phyloP scores from a whole-genome alignment of 2,888 invertebrate genomes.

The Saturnia japonica region DNA sequence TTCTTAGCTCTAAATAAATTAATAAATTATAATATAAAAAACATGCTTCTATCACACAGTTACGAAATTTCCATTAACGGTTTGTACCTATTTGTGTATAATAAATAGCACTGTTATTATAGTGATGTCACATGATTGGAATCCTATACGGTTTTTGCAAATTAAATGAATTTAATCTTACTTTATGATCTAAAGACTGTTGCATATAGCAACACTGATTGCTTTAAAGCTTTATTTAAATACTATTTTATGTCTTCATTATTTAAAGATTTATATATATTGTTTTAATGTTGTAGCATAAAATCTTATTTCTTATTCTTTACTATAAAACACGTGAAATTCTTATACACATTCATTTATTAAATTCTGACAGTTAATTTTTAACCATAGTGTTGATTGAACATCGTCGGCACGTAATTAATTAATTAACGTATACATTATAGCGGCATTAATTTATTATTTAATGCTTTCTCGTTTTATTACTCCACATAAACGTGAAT shows the following conservation, averaged over 20 bases:
- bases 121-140: slow-evolving; percentile 38
- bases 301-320: slow-evolving; percentile 51
- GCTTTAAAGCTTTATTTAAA: slow-evolving; percentile 47
- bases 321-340: slow-evolving; percentile 39
- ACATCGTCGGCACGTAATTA: slow-evolving; percentile 69
- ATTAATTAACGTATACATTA: slow-evolving; percentile 72
- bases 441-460: slow-evolving; percentile 62
- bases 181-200: slow-evolving; percentile 52
- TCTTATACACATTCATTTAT: slow-evolving; percentile 64
- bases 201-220: slow-evolving; percentile 44
- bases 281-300: slow-evolving; percentile 52
- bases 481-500: slow-evolving; percentile 58
- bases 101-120: too few relatives aligned
- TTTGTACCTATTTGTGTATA: neutral
- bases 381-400: slow-evolving; percentile 68
- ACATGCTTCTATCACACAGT: slow-evolving; percentile 5
- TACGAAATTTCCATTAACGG: slow-evolving; percentile 10
- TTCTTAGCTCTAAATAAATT: too few relatives aligned
- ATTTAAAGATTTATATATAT: slow-evolving; percentile 55
- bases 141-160: slow-evolving; percentile 35
- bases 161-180: slow-evolving; percentile 35
- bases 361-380: slow-evolving; percentile 63
- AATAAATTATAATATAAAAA: slow-evolving; percentile 6
- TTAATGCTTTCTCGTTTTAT: slow-evolving; percentile 63
- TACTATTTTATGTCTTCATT: slow-evolving; percentile 57